Evolutionary conservation across 2,888 invertebrate species (phyloP), one percentile per base, ranked within the genome.

Genomic region (Muscina levida): DNA sequence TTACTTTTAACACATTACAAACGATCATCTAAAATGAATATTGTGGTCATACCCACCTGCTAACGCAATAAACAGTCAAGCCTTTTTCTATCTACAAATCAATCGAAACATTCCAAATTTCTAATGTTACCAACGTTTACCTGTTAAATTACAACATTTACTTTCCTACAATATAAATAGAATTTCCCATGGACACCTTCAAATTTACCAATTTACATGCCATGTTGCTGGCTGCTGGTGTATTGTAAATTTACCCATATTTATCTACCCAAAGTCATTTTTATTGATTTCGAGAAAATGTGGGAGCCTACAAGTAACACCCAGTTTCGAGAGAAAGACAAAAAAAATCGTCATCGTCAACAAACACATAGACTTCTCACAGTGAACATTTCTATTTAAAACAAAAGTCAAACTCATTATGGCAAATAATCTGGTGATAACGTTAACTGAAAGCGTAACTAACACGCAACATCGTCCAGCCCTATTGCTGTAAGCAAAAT

Each of bases 371-470:
- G 3, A 31, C 11, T 59, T 59, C 37, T 59, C 59, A 59, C 59
- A 59, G 39, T 39, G 39, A 39, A 17, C 2, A 39, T 59, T 59
- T 17, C 1, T 1, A 31, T 1, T 0, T n/a, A 19, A 42, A 19
- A 42, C 42, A 62, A 53, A 77, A 74, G 77, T 74, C 73, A 77
- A 80, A 80, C 71, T 80, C 80, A 74, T 81, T 72, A 77, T 71
- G 39, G 51, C 48, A 74, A 67, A 77, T 81, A 81, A 77, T 81
- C 77, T 74, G 73, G 71, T 71, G 73, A 71, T 77, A 81, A 81
- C 74, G 65, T 77, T 15, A 71, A 77, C 77, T 67, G 68, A 77
- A 81, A 81, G 81, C 81, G 81, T 74, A 77, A 77, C 81, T 81
- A 81, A 81, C 53, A 71, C 57, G 59, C 53, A 79, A 66, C 77